phyloP scores from a whole-genome alignment of 2,888 invertebrate genomes.

The Euphydryas editha region DNA sequence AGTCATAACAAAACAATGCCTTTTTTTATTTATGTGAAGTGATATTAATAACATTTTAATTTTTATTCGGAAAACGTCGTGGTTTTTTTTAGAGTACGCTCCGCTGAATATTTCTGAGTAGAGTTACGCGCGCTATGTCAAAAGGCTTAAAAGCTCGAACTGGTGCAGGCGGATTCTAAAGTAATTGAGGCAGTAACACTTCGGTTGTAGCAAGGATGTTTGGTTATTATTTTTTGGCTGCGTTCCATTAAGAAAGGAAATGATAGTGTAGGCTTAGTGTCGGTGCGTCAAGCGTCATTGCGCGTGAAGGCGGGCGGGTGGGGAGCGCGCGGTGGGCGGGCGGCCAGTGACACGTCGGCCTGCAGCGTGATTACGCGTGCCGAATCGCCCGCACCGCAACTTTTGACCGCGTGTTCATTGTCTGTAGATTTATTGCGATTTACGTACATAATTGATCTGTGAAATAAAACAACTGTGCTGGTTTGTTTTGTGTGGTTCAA shows the following conservation, averaged over 20 bases:
- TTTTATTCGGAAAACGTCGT: background rate
- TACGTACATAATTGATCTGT: constrained; percentile 23
- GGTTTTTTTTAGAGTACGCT: constrained; percentile 7
- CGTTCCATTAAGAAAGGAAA: constrained; percentile 38
- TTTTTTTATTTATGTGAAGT: too few species aligned
- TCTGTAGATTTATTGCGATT: constrained; percentile 15
- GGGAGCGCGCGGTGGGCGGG: constrained; percentile 47
- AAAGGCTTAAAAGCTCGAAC: constrained; percentile 14
- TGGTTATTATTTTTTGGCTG: constrained; percentile 36
- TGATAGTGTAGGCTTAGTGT: constrained; percentile 48
- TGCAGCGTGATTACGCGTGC: constrained; percentile 67
- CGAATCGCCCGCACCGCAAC: constrained; percentile 43
- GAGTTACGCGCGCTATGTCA: constrained; percentile 2
- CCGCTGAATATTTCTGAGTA: constrained; percentile 10
- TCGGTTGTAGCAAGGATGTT: constrained; percentile 22
- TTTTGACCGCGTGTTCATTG: constrained; percentile 44
- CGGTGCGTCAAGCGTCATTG: constrained; percentile 57
- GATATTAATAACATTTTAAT: background rate
- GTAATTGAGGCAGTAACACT: constrained; percentile 19
- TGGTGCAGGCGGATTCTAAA: constrained; percentile 20
- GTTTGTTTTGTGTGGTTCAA: constrained; percentile 16
- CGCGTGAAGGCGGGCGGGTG: constrained; percentile 55
- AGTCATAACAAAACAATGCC: too few species aligned
- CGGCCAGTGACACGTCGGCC: constrained; percentile 69
- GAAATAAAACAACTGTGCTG: constrained; percentile 26